Evolutionary conservation across 2,888 invertebrate genomes (phyloP).

Genomic region (Drosophila paranaensis): DNA sequence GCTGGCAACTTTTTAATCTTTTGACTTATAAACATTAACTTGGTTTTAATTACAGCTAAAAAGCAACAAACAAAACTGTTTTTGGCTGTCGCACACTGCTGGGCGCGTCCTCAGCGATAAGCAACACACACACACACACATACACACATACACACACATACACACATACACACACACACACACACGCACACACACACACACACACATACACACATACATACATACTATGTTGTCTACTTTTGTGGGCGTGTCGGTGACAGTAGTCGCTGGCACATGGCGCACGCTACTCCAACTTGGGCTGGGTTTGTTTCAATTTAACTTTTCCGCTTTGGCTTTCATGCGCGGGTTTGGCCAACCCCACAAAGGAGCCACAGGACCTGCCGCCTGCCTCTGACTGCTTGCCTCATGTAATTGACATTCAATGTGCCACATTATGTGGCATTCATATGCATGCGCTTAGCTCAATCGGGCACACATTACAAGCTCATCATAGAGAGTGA

Average conservation of each 20-base stretch:
- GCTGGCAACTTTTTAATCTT: slow-evolving; percentile 69
- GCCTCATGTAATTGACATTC: slow-evolving; percentile 71
- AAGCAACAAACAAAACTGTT: slow-evolving; percentile 39
- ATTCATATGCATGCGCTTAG: slow-evolving; percentile 65
- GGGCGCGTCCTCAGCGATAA: slow-evolving; percentile 60
- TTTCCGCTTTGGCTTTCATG: slow-evolving; percentile 57
- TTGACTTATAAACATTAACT: slow-evolving; percentile 80
- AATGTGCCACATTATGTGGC: slow-evolving; percentile 63
- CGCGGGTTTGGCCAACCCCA: slow-evolving; percentile 40
- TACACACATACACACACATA: slow-evolving; percentile 10
- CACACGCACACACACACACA: slow-evolving; percentile 20
- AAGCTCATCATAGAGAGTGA: slow-evolving; percentile 18
- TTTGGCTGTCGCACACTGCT: slow-evolving; percentile 43
- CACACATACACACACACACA: slow-evolving; percentile 9
- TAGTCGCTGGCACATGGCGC: slow-evolving; percentile 39
- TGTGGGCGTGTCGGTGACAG: slow-evolving; percentile 65
- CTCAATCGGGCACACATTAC: slow-evolving; percentile 17
- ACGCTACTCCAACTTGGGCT: slow-evolving; percentile 70
- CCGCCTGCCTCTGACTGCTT: background rate
- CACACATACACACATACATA: background rate
- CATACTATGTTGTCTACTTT: background rate
- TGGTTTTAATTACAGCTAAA: slow-evolving; percentile 81
- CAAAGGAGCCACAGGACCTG: slow-evolving; percentile 1
- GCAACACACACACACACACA: slow-evolving; percentile 30
- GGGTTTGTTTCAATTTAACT: slow-evolving; percentile 78